Conservation (phyloP, 2,888 invertebrate genomes). For the Melieria crassipennis region DNA sequence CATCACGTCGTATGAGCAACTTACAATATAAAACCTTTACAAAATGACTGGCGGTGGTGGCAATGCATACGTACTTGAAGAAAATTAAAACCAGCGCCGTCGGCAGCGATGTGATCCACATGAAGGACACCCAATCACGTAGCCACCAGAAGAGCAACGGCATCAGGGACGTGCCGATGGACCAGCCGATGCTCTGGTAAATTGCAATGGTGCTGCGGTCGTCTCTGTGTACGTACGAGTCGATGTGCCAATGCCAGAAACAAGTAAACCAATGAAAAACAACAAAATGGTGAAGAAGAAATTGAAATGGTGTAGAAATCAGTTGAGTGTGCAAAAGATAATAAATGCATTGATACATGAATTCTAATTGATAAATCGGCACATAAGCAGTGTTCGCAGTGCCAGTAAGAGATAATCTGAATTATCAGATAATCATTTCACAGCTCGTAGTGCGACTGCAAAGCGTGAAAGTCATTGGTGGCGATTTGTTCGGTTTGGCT, state of each 20-base stretch:
- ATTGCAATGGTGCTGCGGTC: slow-evolving; percentile 68
- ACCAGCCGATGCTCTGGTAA: slow-evolving; percentile 68
- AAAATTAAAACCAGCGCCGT: slow-evolving; percentile 65
- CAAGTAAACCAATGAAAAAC: slow-evolving; percentile 8
- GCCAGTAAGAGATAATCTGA: too few relatives aligned
- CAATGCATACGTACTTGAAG: slow-evolving; percentile 62
- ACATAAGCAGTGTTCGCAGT: too few relatives aligned
- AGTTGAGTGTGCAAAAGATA: too few relatives aligned
- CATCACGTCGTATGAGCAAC: slow-evolving; percentile 23
- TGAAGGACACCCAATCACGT: slow-evolving; percentile 67
- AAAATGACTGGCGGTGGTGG: background rate
- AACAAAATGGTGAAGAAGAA: background rate
- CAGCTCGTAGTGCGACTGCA: too few relatives aligned
- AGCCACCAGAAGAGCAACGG: slow-evolving; percentile 68
- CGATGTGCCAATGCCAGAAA: background rate
- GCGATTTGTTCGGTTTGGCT: too few relatives aligned
- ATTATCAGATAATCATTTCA: too few relatives aligned
- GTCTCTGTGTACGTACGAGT: slow-evolving; percentile 54
- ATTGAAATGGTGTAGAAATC: background rate
- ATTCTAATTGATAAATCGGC: too few relatives aligned
- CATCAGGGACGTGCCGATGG: slow-evolving; percentile 67
- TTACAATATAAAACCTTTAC: background rate
- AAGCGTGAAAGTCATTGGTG: too few relatives aligned
- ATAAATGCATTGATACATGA: too few relatives aligned
- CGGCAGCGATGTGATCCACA: slow-evolving; percentile 67